Base-by-base conservation (phyloP, 37 sponge, comb jelly and placozoan genomes). In the Sycon ciliatum region DNA sequence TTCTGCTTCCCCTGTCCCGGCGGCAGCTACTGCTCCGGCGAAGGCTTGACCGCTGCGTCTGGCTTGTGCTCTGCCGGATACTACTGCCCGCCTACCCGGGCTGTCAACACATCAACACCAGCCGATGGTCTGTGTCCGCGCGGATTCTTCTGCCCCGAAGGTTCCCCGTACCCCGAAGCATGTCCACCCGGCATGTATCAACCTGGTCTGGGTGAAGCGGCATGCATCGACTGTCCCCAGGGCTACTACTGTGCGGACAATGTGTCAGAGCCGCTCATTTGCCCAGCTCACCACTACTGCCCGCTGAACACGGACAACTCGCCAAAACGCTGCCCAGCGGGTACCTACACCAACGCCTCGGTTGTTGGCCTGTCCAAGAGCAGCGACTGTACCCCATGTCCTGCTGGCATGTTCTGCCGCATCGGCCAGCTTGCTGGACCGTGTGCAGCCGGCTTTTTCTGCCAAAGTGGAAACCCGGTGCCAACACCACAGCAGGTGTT, bases 161-260 rank as follows among this genome's bases (percentile, higher is more conserved):
- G 53, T 20, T 46, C 53, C 53, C 38, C n/a, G 36, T 20, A 56
- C 30, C 69, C 78, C 4, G 39, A 23, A 16, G 39, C 71, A 33
- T 77, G 78, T 38, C 72, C 71, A 37, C 57, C 71, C 3, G 78
- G 78, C 3, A 72, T 56, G 33, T 60, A 60, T 24, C 31, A 60
- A 28, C 46, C 72, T 72, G 34, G 72, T 3, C 26, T 16, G 6
- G 72, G 60, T 30, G 36, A 28, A n/a, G 49, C 26, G 39, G 7
- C 22, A 7, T 24, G 22, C 9, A 30, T 28, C 26, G 63, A 24
- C 16, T 77, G 78, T 55, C 78, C 78, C 42, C 11, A 34, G 24
- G 78, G 78, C 7, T 72, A 24, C 60, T 77, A 72, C 62, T 77
- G 78, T 62, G 72, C 78, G 7, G 57, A 69, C 27, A 46, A 37